Evolutionary conservation across 2,888 invertebrate genomes (phyloP), one percentile per base, ranked within the genome.

Genomic region (Acheta domesticus): DNA sequence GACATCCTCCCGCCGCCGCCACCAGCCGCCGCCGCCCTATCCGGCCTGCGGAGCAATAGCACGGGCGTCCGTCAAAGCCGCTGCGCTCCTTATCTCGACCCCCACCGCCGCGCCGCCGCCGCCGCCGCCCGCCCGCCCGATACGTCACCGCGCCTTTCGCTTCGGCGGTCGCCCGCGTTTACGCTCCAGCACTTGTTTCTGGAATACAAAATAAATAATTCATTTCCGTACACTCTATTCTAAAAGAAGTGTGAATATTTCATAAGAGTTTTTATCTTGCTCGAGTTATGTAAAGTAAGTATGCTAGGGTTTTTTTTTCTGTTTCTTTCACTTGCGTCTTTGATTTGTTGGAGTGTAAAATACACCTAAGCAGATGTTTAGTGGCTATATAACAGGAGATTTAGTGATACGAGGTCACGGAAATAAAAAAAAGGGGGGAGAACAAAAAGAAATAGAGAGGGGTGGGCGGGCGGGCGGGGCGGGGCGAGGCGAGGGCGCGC

Each of bases 351-450:
- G 62, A 62, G 62, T 62, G 62, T 62, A 62, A 62, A 62, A 62
- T 62, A 62, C 62, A 62, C n/a, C 62, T 62, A 62, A 62, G 62
- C 62, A 62, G 62, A 62, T 62, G 62, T 62, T 62, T 62, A 62
- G 62, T 62, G 62, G 62, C 62, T 62, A 62, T 62, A 62, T 62
- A 62, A 62, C 62, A 14, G 62, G 16, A 62, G 62, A 62, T 62
- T 62, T 62, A 62, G 62, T 62, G 62, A 62, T 62, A 62, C 62
- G 62, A 62, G 62, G 62, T 62, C 62, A 62, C 62, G 62, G n/a
- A 19, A 62, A 62, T 62, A 62, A 62, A 19, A 62, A 62, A 62
- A 62, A 62, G 12, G 4, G 50, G 3, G 62, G 62, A 14, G 14
- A 62, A 62, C 62, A 62, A 62, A 36, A 62, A 62, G 62, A 62